Conservation (phyloP, 1,140 invertebrate genomes). For the Lasaia peninsularis region DNA sequence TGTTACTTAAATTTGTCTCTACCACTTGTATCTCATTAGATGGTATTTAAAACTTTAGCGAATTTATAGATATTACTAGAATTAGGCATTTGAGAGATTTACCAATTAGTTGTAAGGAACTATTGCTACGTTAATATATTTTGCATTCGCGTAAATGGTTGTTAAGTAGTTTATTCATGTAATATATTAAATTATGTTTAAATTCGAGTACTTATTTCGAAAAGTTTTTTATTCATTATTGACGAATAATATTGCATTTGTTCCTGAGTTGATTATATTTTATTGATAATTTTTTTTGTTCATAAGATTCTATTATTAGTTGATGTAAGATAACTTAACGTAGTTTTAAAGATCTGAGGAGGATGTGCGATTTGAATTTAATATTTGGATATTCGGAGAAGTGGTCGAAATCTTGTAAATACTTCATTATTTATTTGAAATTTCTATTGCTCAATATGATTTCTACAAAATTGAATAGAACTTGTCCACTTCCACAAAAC, state of each 20-base stretch:
- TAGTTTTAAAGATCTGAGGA: slow-evolving; percentile 45
- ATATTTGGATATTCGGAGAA: slow-evolving; percentile 21
- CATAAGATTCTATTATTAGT: slow-evolving; percentile 60
- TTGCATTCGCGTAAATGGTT: slow-evolving; percentile 65
- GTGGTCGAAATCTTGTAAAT: slow-evolving; percentile 45
- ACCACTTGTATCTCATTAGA: slow-evolving; percentile 76
- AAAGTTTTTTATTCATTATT: slow-evolving; percentile 50
- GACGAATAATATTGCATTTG: slow-evolving; percentile 76
- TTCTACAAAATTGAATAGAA: slow-evolving; percentile 33
- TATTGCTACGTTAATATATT: slow-evolving; percentile 68
- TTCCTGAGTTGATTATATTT: slow-evolving; percentile 76
- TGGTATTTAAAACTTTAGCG: slow-evolving; percentile 72
- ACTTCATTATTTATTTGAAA: slow-evolving; percentile 46
- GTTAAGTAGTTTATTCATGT: slow-evolving; percentile 68
- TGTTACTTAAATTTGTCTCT: slow-evolving; percentile 63
- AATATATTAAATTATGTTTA: slow-evolving; percentile 68
- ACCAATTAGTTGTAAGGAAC: slow-evolving; percentile 70
- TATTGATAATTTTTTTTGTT: slow-evolving; percentile 66
- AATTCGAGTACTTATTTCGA: slow-evolving; percentile 60
- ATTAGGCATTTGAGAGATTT: slow-evolving; percentile 70
- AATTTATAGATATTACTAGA: slow-evolving; percentile 71
- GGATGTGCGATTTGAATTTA: slow-evolving; percentile 38
- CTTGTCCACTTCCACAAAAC: slow-evolving; percentile 52
- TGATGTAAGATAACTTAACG: slow-evolving; percentile 64
- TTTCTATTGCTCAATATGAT: slow-evolving; percentile 40